Evolutionary conservation across 2,888 invertebrate species (phyloP).

Genomic region (Aleiodes alternator): DNA sequence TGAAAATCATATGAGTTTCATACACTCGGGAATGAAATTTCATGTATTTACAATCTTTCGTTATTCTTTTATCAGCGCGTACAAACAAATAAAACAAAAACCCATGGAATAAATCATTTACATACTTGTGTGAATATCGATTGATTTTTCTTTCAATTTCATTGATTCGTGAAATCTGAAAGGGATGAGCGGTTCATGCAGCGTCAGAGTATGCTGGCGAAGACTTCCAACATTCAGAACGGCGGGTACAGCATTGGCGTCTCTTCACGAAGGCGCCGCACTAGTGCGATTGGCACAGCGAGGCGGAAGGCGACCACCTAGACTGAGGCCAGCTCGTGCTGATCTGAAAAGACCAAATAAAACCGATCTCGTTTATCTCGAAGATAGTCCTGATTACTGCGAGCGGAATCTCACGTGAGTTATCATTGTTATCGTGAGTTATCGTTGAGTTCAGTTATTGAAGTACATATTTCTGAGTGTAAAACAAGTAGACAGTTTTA

Average conservation of each 20-base stretch:
- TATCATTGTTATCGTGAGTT: conserved; percentile 9
- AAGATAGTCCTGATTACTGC: conserved; percentile 95
- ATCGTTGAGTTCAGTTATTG: too few species aligned
- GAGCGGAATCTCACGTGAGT: conserved; percentile 89
- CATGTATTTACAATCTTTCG: too few species aligned
- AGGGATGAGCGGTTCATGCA: conserved; percentile 92
- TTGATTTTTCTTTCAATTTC: not conserved
- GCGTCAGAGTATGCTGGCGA: conserved; percentile 93
- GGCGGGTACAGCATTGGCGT: conserved; percentile 86
- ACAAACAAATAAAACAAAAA: too few species aligned
- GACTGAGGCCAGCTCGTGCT: conserved; percentile 84
- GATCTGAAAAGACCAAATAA: conserved; percentile 92
- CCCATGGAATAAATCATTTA: too few species aligned
- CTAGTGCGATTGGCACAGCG: conserved; percentile 83
- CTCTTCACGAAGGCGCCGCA: conserved; percentile 91
- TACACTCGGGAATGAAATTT: too few species aligned
- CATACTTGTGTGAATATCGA: not conserved
- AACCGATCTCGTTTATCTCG: conserved; percentile 92
- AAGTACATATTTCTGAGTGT: too few species aligned
- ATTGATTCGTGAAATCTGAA: not conserved
- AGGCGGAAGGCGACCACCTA: conserved; percentile 80
- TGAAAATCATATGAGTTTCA: too few species aligned
- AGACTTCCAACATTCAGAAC: conserved; percentile 85
- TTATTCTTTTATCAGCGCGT: too few species aligned
- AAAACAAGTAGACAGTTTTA: too few species aligned